These are phyloP conservation scores for Callithrix jacchus DNA, from an alignment of 2,113 vertebrate species.

Conservation along the genomic window DNA sequence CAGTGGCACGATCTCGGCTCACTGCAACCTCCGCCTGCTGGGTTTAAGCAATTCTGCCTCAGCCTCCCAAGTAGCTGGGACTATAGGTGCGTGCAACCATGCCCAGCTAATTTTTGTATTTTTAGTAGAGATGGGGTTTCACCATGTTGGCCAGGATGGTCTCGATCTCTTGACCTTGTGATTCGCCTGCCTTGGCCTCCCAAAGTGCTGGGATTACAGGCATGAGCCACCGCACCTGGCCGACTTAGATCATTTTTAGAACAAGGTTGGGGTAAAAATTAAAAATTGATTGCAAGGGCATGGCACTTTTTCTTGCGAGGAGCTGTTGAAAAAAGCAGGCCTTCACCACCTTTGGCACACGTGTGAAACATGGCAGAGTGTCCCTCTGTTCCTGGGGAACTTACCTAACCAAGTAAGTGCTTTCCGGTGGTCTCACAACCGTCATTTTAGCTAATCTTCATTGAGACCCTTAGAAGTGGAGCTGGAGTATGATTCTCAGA, in stretches of 20 bases:
- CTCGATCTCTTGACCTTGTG: too few species aligned
- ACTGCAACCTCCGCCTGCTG: too few species aligned
- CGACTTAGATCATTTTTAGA: background rate
- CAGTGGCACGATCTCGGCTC: too few species aligned
- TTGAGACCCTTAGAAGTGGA: background rate
- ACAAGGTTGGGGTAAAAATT: background rate
- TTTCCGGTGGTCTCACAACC: background rate
- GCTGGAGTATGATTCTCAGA: background rate
- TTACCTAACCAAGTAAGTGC: background rate
- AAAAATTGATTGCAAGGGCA: background rate
- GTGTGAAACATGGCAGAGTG: rapidly evolving
- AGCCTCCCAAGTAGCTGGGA: too few species aligned
- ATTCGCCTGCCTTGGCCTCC: too few species aligned
- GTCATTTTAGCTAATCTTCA: background rate
- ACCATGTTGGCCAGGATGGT: too few species aligned
- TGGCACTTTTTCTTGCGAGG: background rate
- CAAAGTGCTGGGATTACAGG: too few species aligned
- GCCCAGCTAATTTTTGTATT: too few species aligned
- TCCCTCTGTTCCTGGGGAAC: background rate
- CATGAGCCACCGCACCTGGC: too few species aligned
- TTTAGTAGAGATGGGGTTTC: too few species aligned
- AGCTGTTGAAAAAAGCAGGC: background rate
- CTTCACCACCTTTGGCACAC: rapidly evolving
- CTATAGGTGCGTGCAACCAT: too few species aligned
- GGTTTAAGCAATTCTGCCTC: too few species aligned